Base-by-base conservation (phyloP, 2,113 vertebrate genomes). In the Heterocephalus glaber region DNA sequence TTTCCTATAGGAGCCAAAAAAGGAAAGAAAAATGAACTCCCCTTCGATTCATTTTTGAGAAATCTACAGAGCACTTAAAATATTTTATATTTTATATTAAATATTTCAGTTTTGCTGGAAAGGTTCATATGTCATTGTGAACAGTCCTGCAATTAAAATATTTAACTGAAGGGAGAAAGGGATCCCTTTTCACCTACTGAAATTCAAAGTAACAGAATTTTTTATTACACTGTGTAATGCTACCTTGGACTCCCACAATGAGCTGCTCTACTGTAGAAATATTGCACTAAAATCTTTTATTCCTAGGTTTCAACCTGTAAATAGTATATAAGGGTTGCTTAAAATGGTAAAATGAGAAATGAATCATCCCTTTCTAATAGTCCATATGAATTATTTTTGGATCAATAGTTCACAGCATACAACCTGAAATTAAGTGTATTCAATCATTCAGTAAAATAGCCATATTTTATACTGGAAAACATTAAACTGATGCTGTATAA, bases 361-460 rank as follows among this genome's bases (percentile, higher is more conserved):
- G 86, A 97, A 96, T 95, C 16, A 80, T 79, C 26, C 0, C 7
- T 95, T 97, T 97, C 97, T 96, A 97, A 97, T 95, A 96, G 94
- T 94, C 16, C 1, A 33, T 47, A 83, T 96, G 95, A 97, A 95
- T 94, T 97, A 97, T 93, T 95, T 63, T 96, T 76, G 80, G 63
- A 97, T 92, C 92, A 89, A 61, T 93, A 97, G 72, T 95, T 97
- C 28, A 4, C 47, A 65, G 49, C 81, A 95, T 61, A 86, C 90
- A 96, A 95, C 56, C 77, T 92, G 94, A 66, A 98, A 97, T 74
- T 94, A 97, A 97, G 94, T 89, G 54, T 92, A 96, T 66, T 98
- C 77, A 97, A 92, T 97, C 98, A 97, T 98, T 97, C 77, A 95
- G 88, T 82, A 97, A 98, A 95, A 97, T 86, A 68, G 60, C 30